Conservation (phyloP, 2,113 vertebrate species). For the Uropsilus gracilis region DNA sequence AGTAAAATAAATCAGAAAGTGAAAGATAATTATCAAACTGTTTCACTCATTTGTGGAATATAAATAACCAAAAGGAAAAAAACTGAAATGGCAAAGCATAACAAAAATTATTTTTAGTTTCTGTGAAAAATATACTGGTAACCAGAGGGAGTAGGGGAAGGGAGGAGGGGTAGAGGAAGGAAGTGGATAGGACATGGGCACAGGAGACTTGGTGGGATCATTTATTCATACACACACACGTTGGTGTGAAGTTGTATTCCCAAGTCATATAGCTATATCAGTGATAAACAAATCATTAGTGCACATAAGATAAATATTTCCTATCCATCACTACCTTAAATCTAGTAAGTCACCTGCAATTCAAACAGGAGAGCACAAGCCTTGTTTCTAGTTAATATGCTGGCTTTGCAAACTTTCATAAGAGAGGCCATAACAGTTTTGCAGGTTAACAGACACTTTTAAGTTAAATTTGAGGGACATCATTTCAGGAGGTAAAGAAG, state of each 20-base stretch:
- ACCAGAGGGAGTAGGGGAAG: too few species aligned
- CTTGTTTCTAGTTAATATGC: not conserved
- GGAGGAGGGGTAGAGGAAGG: too few species aligned
- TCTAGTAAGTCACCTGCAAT: not conserved
- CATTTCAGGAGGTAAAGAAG: not conserved
- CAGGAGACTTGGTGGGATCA: too few species aligned
- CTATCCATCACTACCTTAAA: not conserved
- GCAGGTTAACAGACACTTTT: not conserved
- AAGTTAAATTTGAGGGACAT: not conserved
- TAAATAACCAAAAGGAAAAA: too few species aligned
- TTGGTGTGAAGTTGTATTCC: not conserved
- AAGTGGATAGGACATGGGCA: too few species aligned
- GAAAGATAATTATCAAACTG: too few species aligned
- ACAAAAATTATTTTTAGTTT: too few species aligned
- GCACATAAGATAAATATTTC: not conserved
- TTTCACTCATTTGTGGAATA: too few species aligned
- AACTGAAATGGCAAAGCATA: too few species aligned
- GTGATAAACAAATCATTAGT: slow-evolving; percentile 33
- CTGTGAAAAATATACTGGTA: too few species aligned
- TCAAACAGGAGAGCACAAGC: not conserved
- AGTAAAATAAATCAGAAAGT: too few species aligned
- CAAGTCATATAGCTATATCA: not conserved
- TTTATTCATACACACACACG: too few species aligned
- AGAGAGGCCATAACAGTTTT: not conserved
- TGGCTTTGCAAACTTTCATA: not conserved